Conservation (phyloP, 2,113 vertebrate genomes). For the Sander lucioperca region DNA sequence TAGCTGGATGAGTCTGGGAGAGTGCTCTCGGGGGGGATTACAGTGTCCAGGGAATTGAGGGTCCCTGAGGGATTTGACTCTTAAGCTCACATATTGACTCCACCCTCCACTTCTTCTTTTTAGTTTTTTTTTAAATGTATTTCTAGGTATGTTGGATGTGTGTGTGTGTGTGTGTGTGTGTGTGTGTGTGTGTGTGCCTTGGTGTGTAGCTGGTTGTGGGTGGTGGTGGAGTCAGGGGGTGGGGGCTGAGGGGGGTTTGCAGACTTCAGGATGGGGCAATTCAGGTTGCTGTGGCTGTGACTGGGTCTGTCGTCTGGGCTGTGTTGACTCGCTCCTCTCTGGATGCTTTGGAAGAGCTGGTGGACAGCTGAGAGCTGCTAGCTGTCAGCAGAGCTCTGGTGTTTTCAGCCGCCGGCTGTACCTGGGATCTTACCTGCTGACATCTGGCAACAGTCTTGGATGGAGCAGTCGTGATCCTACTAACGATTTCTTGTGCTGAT, state of each 20-base stretch:
- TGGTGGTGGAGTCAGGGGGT: slow-evolving; percentile 56
- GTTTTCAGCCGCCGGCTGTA: slow-evolving; percentile 30
- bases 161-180: slow-evolving; percentile 17
- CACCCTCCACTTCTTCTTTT: slow-evolving; percentile 59
- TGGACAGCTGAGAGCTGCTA: slow-evolving; percentile 60
- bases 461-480: slow-evolving; percentile 55
- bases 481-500: slow-evolving; percentile 24
- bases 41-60: slow-evolving; percentile 46
- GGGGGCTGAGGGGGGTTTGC: slow-evolving; percentile 41
- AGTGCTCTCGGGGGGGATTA: slow-evolving; percentile 66
- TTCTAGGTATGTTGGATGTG: slow-evolving; percentile 34
- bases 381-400: slow-evolving; percentile 55
- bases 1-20: slow-evolving; percentile 44
- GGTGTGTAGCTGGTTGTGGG: slow-evolving; percentile 31
- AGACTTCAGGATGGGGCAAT: slow-evolving; percentile 70
- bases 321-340: slow-evolving; percentile 55
- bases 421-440: slow-evolving; percentile 57
- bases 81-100: slow-evolving; percentile 69
- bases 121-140: slow-evolving; percentile 49
- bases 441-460: slow-evolving; percentile 49
- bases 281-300: slow-evolving; percentile 69
- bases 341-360: slow-evolving; percentile 58
- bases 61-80: slow-evolving; percentile 69
- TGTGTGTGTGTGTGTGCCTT: slow-evolving; percentile 6
- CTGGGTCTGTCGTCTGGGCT: slow-evolving; percentile 48